phyloP scores from a whole-genome alignment of 2,888 invertebrate species.

The Drosophila mayaguana region DNA sequence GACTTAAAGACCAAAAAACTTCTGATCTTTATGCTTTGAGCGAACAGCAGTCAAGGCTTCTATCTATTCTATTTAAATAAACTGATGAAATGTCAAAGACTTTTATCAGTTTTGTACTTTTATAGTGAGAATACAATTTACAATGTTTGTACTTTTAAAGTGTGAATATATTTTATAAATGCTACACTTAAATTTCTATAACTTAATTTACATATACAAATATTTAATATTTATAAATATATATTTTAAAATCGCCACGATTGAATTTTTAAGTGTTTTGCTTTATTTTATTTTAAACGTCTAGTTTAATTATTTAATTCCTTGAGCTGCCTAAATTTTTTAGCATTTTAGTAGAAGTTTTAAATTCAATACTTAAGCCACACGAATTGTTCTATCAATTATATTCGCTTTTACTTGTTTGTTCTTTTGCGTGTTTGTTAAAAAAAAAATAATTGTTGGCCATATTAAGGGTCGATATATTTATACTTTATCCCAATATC shows the following conservation, averaged over 20 bases:
- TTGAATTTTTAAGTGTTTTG: too few relatives aligned
- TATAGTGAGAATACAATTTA: neutral
- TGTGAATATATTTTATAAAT: too few relatives aligned
- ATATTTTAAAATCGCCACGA: too few relatives aligned
- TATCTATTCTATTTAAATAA: slow-evolving; percentile 15
- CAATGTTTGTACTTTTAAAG: neutral
- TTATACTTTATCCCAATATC: slow-evolving; percentile 1
- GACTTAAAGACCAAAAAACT: slow-evolving; percentile 13
- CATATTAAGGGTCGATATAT: neutral
- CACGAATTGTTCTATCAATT: neutral
- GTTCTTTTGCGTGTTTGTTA: neutral
- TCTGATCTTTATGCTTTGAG: slow-evolving; percentile 2
- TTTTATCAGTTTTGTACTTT: neutral
- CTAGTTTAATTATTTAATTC: neutral
- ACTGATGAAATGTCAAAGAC: neutral
- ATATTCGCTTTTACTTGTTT: neutral
- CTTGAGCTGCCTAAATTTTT: too few relatives aligned
- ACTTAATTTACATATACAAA: neutral
- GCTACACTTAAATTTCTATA: too few relatives aligned
- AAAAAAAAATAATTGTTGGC: neutral
- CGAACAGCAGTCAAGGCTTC: slow-evolving; percentile 12
- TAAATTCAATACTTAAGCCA: neutral
- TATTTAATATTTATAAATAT: too few relatives aligned
- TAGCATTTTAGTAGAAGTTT: neutral
- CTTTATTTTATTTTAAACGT: too few relatives aligned